Evolutionary conservation across 2,113 vertebrate species (phyloP).

Genomic region (Eidolon helvum): DNA sequence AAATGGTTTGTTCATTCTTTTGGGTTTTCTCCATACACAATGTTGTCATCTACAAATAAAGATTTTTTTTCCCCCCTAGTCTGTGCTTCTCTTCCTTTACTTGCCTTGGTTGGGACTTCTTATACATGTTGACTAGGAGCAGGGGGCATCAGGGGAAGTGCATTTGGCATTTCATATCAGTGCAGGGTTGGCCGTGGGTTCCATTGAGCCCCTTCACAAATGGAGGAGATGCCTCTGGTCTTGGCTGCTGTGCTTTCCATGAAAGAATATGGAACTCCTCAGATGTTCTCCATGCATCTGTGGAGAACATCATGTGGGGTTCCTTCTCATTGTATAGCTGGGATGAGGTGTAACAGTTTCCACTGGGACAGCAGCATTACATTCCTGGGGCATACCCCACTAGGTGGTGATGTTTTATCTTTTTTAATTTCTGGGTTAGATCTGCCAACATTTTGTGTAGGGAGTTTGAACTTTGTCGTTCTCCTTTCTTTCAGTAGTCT

Average conservation of each 20-base stretch:
- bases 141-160: too few species aligned
- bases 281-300: not conserved
- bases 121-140: not conserved
- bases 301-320: not conserved
- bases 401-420: not conserved
- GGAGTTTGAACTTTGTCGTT: not conserved
- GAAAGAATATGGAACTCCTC: not conserved
- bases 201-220: not conserved
- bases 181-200: not conserved
- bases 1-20: not conserved
- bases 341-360: not conserved
- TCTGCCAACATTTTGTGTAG: not conserved
- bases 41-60: not conserved
- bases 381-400: not conserved
- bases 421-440: not conserved
- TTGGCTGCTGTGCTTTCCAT: not conserved
- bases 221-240: not conserved
- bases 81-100: not conserved
- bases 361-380: not conserved
- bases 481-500: not conserved
- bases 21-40: not conserved
- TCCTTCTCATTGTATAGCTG: too few species aligned
- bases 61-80: not conserved
- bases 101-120: not conserved
- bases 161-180: accelerated